Evolutionary conservation across 2,888 invertebrate species (phyloP).

Genomic region (Endotricha flammealis): DNA sequence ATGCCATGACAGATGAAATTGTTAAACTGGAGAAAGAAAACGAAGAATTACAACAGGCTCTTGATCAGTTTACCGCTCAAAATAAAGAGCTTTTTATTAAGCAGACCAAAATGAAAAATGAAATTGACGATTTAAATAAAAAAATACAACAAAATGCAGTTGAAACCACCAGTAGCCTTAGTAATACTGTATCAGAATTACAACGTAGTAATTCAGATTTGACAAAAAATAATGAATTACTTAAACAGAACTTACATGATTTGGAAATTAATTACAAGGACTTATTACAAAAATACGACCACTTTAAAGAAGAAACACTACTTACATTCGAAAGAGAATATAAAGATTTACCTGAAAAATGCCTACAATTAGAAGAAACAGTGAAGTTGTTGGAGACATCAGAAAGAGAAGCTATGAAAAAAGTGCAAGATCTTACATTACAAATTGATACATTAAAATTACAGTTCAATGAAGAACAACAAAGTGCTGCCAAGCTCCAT

Average conservation of each 20-base stretch:
- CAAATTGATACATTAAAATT: slow-evolving; percentile 38
- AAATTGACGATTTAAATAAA: slow-evolving; percentile 46
- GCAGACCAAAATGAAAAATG: slow-evolving; percentile 39
- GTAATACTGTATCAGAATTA: slow-evolving; percentile 38
- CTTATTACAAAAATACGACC: slow-evolving; percentile 29
- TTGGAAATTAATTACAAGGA: slow-evolving; percentile 34
- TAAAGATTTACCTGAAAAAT: slow-evolving; percentile 25
- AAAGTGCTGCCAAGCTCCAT: slow-evolving; percentile 19
- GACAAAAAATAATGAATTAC: slow-evolving; percentile 24
- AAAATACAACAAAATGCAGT: slow-evolving; percentile 33
- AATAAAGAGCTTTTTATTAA: slow-evolving; percentile 46
- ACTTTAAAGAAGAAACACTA: slow-evolving; percentile 38
- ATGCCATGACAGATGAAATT: slow-evolving; percentile 43
- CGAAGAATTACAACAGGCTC: slow-evolving; percentile 54
- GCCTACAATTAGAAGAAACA: slow-evolving; percentile 32
- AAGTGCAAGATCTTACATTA: slow-evolving; percentile 28
- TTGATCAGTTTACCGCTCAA: slow-evolving; percentile 50
- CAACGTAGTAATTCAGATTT: slow-evolving; percentile 32
- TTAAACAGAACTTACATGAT: slow-evolving; percentile 30
- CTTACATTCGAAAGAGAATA: slow-evolving; percentile 29
- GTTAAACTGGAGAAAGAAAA: slow-evolving; percentile 66
- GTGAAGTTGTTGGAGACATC: slow-evolving; percentile 27
- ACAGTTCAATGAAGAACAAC: slow-evolving; percentile 27
- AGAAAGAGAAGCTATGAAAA: slow-evolving; percentile 32
- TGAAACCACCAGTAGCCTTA: slow-evolving; percentile 34